Conservation (phyloP, 2,888 invertebrate genomes). For the Meliscaeva auricollis region DNA sequence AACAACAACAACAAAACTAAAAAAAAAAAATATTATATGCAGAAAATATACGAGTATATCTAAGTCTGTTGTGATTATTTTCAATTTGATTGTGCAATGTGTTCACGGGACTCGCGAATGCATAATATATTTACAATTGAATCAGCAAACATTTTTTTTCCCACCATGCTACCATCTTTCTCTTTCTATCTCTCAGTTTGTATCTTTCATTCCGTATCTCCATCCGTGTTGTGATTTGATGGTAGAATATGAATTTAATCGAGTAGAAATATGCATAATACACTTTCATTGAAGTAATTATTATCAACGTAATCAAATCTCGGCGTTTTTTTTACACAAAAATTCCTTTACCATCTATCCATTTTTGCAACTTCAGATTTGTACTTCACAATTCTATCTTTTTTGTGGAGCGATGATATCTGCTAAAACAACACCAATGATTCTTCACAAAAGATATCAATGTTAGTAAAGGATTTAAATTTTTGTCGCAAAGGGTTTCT, state of each 20-base stretch:
- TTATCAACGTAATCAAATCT: conserved; percentile 46
- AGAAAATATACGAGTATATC: not conserved
- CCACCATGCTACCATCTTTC: not conserved
- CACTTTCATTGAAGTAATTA: conserved; percentile 57
- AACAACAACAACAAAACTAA: conserved; percentile 6
- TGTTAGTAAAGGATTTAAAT: conserved; percentile 13
- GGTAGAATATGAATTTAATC: conserved; percentile 25
- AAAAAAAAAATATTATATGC: not conserved
- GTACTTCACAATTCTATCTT: not conserved
- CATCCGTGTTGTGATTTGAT: conserved; percentile 20
- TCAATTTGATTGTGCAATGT: conserved; percentile 58
- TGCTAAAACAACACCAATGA: no score
- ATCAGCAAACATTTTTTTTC: conserved; percentile 45
- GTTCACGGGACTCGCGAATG: conserved; percentile 29
- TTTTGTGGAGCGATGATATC: not conserved
- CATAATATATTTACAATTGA: conserved; percentile 50
- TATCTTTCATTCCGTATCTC: not conserved
- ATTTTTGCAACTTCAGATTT: not conserved
- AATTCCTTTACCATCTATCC: not conserved
- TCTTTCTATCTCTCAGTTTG: not conserved
- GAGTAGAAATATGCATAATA: conserved; percentile 32
- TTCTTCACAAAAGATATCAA: not conserved
- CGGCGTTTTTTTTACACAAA: not conserved
- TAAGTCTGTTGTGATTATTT: conserved; percentile 51
- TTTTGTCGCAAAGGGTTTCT: conserved; percentile 27